These are phyloP conservation scores for Clusia tigrina DNA, from an alignment of 2,888 invertebrate species.

Conservation along the genomic window DNA sequence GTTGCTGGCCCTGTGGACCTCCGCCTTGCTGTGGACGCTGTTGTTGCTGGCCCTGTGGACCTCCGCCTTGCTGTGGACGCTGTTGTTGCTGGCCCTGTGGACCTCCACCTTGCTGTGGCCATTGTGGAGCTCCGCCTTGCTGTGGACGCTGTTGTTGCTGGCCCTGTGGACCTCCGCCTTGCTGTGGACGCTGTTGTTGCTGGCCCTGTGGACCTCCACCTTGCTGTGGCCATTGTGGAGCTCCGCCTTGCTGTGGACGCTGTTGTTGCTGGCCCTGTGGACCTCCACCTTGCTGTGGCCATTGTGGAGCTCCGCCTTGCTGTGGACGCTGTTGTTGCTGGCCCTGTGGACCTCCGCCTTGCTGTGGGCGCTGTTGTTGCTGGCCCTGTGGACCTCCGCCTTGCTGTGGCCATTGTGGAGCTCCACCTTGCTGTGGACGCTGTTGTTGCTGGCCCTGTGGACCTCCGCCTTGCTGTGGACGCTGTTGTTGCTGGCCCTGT, in stretches of 20 bases:
- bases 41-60: constrained; percentile 23
- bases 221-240: not conserved
- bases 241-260: not conserved
- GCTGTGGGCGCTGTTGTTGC: no score
- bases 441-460: no score
- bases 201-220: constrained; percentile 3
- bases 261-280: no score
- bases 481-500: no score
- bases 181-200: constrained; percentile 11
- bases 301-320: no score
- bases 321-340: no score
- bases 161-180: no score
- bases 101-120: constrained; percentile 17
- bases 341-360: no score
- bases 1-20: constrained; percentile 9
- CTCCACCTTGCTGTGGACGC: no score
- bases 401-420: no score
- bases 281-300: constrained; percentile 6
- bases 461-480: no score
- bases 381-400: no score
- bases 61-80: not conserved
- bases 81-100: constrained; percentile 10
- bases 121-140: constrained; percentile 12
- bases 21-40: constrained; percentile 21
- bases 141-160: not conserved